Evolutionary conservation across 2,888 invertebrate genomes (phyloP).

Genomic region (Teleiodes luculella): DNA sequence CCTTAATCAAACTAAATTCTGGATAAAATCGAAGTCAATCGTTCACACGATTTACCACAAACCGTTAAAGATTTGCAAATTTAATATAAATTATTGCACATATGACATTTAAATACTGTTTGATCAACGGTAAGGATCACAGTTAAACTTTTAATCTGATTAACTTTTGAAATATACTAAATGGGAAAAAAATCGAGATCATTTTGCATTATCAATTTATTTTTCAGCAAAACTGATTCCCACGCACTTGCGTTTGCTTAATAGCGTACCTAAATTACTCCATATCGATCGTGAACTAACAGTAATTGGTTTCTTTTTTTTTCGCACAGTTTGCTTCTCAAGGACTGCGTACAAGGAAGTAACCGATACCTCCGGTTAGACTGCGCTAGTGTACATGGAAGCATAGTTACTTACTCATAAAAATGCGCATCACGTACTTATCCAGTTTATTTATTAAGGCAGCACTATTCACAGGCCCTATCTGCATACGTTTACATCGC

Average conservation of each 20-base stretch:
- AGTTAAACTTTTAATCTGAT: slow-evolving; percentile 20
- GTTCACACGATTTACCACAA: too few species aligned
- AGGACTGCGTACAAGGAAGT: not conserved
- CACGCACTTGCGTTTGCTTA: not conserved
- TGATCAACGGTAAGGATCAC: slow-evolving; percentile 9
- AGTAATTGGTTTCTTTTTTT: not conserved
- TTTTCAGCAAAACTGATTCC: not conserved
- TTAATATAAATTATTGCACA: slow-evolving; percentile 27
- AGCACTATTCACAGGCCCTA: slow-evolving; percentile 25
- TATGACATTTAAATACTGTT: slow-evolving; percentile 12
- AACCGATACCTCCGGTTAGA: not conserved
- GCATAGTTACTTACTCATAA: slow-evolving; percentile 3
- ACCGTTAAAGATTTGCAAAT: slow-evolving; percentile 26
- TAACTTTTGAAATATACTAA: slow-evolving; percentile 11
- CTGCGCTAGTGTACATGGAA: not conserved
- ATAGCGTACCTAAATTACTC: not conserved
- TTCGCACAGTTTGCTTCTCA: not conserved
- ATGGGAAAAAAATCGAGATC: not conserved
- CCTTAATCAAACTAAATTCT: too few species aligned
- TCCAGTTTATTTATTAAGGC: slow-evolving; percentile 53
- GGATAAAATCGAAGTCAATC: too few species aligned
- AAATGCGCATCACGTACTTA: slow-evolving; percentile 52
- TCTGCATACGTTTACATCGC: slow-evolving; percentile 35
- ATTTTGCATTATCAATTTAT: not conserved
- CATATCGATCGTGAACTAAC: not conserved